Percentiles rank a stretch among this genome's conserved stretches.
Conservation (phyloP, 2,113 vertebrate genomes). For the Oxyura jamaicensis region DNA sequence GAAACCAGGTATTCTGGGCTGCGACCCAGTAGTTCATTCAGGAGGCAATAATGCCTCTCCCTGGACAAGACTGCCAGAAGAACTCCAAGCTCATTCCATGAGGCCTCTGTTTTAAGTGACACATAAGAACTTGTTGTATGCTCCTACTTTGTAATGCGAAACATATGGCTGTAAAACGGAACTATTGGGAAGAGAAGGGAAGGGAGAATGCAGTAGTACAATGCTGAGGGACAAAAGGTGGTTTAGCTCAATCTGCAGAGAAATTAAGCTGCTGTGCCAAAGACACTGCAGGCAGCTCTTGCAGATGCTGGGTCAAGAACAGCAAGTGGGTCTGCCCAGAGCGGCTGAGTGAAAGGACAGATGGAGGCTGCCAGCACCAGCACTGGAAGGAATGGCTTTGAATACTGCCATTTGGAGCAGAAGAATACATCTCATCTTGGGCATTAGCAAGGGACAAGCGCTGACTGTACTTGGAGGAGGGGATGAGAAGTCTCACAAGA, state of each 20-base stretch:
- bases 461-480: neutral
- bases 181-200: neutral
- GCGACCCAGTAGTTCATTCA: neutral
- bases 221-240: neutral
- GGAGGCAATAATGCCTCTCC: neutral
- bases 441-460: neutral
- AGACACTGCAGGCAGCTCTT: neutral
- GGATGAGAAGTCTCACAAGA: neutral
- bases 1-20: fast-evolving
- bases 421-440: too few relatives aligned
- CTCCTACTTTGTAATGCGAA: neutral
- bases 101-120: neutral
- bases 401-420: neutral
- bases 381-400: neutral
- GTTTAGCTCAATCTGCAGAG: neutral
- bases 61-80: neutral
- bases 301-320: neutral
- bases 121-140: fast-evolving
- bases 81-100: neutral
- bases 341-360: neutral
- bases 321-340: neutral
- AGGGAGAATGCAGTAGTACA: neutral
- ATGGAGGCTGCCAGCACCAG: neutral
- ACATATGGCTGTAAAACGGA: too few relatives aligned
- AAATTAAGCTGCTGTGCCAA: neutral